Conservation (phyloP, 2,113 vertebrate species). For the Aegithalos caudatus region DNA sequence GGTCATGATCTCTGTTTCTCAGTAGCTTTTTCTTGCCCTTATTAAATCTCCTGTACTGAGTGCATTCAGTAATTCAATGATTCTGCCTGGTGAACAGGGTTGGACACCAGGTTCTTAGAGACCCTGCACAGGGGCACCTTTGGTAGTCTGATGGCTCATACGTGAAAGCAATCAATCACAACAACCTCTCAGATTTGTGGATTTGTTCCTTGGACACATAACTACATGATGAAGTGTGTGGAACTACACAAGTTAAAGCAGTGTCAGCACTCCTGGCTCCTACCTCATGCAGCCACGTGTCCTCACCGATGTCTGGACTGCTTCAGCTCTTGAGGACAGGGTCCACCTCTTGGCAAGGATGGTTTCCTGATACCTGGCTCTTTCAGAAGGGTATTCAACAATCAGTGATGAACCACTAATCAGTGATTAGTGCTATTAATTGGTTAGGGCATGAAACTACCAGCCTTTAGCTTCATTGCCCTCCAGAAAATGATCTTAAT, state of each 20-base stretch:
- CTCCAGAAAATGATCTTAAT: not conserved
- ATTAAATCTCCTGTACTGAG: constrained; percentile 20
- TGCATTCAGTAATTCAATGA: constrained; percentile 15
- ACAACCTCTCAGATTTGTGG: not conserved
- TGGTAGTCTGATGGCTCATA: not conserved
- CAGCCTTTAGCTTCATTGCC: not conserved
- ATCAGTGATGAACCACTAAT: not conserved
- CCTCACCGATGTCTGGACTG: not conserved
- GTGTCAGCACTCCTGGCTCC: not conserved
- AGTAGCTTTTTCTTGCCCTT: not conserved
- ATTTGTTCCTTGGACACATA: not conserved
- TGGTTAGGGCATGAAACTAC: not conserved
- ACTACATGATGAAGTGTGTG: not conserved
- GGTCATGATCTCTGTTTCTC: constrained; percentile 14
- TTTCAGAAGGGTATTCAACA: not conserved
- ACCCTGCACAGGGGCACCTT: not conserved
- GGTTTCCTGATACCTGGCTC: not conserved
- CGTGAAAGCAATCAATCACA: not conserved
- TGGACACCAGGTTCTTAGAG: not conserved
- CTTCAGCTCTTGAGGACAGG: not conserved
- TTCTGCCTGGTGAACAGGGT: not conserved
- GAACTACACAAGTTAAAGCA: not conserved
- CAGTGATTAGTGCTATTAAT: not conserved
- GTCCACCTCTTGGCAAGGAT: not conserved
- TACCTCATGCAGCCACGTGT: not conserved